A percentile compares a stretch with the other conserved stretches of the same genome.
phyloP scores from a whole-genome alignment of 2,797 vertebrate genomes.

The Borostomias antarcticus region DNA sequence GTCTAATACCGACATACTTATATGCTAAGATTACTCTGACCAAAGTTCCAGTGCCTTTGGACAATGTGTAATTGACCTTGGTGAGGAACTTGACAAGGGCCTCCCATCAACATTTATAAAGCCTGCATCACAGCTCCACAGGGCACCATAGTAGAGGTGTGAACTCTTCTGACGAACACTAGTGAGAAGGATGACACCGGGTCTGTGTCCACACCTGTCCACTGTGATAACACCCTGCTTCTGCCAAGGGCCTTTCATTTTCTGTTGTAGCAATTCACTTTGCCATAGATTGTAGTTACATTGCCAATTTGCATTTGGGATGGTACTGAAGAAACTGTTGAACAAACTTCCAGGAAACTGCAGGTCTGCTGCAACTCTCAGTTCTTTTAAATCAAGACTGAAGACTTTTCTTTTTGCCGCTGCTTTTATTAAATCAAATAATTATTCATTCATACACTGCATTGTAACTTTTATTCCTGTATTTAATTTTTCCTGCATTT shows the following conservation, averaged over 20 bases:
- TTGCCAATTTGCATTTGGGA: too few relatives aligned
- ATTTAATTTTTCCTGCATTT: too few relatives aligned
- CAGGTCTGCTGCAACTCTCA: too few relatives aligned
- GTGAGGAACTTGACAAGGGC: conserved; percentile 20
- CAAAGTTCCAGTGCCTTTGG: conserved; percentile 5
- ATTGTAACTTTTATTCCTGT: too few relatives aligned
- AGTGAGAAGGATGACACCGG: conserved; percentile 8
- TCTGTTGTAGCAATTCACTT: background rate
- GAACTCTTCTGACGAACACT: conserved; percentile 24
- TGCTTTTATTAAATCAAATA: too few relatives aligned
- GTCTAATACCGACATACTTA: background rate
- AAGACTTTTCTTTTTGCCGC: too few relatives aligned
- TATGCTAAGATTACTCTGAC: background rate
- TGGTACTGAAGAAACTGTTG: too few relatives aligned
- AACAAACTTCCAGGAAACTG: too few relatives aligned
- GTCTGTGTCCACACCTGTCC: conserved; percentile 7
- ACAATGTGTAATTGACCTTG: conserved; percentile 29
- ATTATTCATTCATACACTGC: too few relatives aligned
- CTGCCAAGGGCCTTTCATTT: background rate
- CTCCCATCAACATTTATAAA: conserved; percentile 39
- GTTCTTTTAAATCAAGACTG: too few relatives aligned
- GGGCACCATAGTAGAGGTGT: conserved; percentile 25
- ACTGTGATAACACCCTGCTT: conserved; percentile 14
- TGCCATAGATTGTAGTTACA: too few relatives aligned
- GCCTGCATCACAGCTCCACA: conserved; percentile 36